These are phyloP conservation scores for Urophycis tenuis DNA, from an alignment of 2,797 vertebrate species.

Conservation along the genomic window DNA sequence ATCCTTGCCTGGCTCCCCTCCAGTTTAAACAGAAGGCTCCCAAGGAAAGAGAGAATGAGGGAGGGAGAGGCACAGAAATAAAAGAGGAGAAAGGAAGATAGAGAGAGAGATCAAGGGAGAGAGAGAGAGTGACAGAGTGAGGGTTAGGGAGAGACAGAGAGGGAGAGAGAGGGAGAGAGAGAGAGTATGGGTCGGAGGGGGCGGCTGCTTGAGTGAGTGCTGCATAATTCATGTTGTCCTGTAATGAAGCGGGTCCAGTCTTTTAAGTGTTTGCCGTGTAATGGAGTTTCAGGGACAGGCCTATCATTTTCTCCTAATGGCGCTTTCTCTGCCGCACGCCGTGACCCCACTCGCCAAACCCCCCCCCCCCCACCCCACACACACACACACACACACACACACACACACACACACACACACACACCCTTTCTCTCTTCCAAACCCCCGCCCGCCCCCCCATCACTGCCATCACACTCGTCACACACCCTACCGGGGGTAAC, in stretches of 20 bases:
- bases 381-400: slow-evolving; percentile 37
- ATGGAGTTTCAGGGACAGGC: slow-evolving; percentile 84
- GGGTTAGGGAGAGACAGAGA: slow-evolving; percentile 18
- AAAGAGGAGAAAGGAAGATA: neutral
- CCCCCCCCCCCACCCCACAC: slow-evolving; percentile 46
- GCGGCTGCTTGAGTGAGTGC: slow-evolving; percentile 59
- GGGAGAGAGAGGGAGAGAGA: neutral
- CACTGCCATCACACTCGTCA: slow-evolving; percentile 35
- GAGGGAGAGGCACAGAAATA: slow-evolving; percentile 24
- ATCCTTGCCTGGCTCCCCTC: slow-evolving; percentile 53
- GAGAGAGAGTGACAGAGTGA: no score
- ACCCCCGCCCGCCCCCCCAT: slow-evolving; percentile 38
- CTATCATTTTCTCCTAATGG: slow-evolving; percentile 88
- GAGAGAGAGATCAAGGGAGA: slow-evolving; percentile 1
- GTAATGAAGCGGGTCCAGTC: slow-evolving; percentile 75
- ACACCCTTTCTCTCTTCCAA: slow-evolving; percentile 47
- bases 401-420: slow-evolving; percentile 42
- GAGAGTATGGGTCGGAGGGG: neutral
- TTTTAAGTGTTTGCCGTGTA: slow-evolving; percentile 76
- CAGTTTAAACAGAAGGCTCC: slow-evolving; percentile 70
- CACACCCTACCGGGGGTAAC: slow-evolving; percentile 51
- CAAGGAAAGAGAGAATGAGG: slow-evolving; percentile 39
- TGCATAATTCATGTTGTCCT: slow-evolving; percentile 73
- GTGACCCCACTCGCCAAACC: slow-evolving; percentile 60
- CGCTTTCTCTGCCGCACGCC: slow-evolving; percentile 66